Evolutionary conservation across 2,797 vertebrate genomes (phyloP).

Genomic region (Strix occidentalis): DNA sequence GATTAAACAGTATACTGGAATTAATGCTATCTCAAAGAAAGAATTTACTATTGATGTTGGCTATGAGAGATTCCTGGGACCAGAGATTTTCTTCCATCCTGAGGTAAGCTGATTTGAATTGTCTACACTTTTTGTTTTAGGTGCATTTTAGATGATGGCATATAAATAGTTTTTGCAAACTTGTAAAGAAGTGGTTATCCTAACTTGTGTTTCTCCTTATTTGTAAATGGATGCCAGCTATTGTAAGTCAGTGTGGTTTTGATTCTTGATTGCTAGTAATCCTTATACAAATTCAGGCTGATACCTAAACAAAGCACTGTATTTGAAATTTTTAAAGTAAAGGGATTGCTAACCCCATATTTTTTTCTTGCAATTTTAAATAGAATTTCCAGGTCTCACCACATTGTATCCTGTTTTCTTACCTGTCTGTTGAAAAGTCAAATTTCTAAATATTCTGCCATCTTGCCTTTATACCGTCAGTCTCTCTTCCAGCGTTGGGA

Average conservation of each 20-base stretch:
- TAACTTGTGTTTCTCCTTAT: neutral
- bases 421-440: neutral
- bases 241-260: neutral
- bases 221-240: neutral
- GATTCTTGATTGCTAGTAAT: neutral
- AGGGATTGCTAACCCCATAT: neutral
- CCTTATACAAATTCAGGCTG: neutral
- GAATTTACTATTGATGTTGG: slow-evolving; percentile 97
- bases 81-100: slow-evolving; percentile 98
- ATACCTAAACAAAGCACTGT: neutral
- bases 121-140: neutral
- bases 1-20: slow-evolving; percentile 98
- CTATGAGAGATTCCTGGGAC: slow-evolving; percentile 96
- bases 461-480: neutral
- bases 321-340: neutral
- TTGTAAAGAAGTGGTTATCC: neutral
- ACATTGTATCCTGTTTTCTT: neutral
- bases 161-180: neutral
- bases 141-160: neutral
- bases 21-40: slow-evolving; percentile 96
- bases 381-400: neutral
- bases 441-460: neutral
- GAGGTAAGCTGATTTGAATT: slow-evolving; percentile 79
- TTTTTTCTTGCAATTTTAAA: neutral
- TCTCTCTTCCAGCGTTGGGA: neutral